Percentiles rank a stretch among this genome's conserved stretches.
Evolutionary conservation across 2,888 invertebrate species (phyloP).

Genomic region (Ectemnius cavifrons): DNA sequence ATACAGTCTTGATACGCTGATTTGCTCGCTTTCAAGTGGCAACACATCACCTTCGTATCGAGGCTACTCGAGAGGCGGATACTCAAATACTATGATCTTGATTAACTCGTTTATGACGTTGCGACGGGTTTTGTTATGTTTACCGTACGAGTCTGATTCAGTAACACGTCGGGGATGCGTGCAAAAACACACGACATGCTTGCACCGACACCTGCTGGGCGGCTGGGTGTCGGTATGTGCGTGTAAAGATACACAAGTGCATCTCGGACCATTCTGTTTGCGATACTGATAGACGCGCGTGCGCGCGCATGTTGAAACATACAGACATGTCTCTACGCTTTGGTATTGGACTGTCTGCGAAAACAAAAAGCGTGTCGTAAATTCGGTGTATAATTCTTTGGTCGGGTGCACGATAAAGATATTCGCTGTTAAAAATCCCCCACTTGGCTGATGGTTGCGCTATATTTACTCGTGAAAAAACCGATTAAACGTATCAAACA

Average conservation of each 20-base stretch:
- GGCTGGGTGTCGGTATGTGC: too few relatives aligned
- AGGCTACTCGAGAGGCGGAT: too few relatives aligned
- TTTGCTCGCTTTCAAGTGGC: too few relatives aligned
- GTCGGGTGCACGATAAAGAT: background rate
- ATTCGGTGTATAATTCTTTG: background rate
- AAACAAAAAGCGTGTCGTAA: background rate
- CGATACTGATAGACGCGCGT: background rate
- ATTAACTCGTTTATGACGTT: background rate
- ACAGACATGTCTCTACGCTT: too few relatives aligned
- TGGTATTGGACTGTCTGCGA: too few relatives aligned
- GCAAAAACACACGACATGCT: background rate
- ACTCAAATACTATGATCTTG: too few relatives aligned
- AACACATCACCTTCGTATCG: too few relatives aligned
- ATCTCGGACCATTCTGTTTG: too few relatives aligned
- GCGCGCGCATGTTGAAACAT: background rate
- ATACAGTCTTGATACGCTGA: too few relatives aligned
- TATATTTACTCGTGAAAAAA: too few relatives aligned
- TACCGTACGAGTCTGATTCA: background rate
- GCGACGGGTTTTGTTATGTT: constrained; percentile 4
- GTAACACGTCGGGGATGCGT: background rate
- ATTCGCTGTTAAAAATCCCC: background rate
- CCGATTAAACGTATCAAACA: background rate
- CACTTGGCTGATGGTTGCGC: too few relatives aligned
- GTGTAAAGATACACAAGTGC: too few relatives aligned
- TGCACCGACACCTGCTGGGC: background rate